Base-by-base conservation (phyloP, 2,888 invertebrate genomes). In the Limnephilus lunatus region DNA sequence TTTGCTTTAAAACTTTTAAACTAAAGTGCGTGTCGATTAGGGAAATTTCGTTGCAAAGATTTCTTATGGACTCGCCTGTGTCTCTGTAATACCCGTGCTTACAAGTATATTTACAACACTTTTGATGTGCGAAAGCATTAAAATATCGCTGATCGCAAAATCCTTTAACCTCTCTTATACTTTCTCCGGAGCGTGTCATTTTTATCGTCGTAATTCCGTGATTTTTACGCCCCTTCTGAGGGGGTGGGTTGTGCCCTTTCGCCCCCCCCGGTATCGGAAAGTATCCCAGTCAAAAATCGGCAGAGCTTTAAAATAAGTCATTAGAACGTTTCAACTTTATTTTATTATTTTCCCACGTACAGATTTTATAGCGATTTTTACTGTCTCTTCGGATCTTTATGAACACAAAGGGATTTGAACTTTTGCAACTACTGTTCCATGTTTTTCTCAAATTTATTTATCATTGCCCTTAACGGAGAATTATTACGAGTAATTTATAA, bases 261-360 rank as follows among this genome's bases (percentile, higher is more conserved):
- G 25, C 68, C 25, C 68, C 25, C 68, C 25, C 25, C 68, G 68
- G 25, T n/a, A n/a, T 68, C 68, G 68, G 68, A 25, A 25, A 68
- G 68, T 9, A 68, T n/a, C 68, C 30, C 35, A 86, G 44, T 86
- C 48, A 48, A 35, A 86, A 86, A 86, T 30, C 44, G 19, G n/a
- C 19, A 44, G 44, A 44, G 44, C 48, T 30, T 44, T 44, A 30
- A 48, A 44, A 48, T 44, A 44, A 44, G 86, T 44, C 86, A 83
- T 83, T 48, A 48, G 48, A 83, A 87, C 39, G 25, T 88, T 81
- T 88, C 48, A 30, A 35, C 48, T 83, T 89, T 48, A 81, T 92
- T 83, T 39, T 85, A 68, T 68, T 68, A 68, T 68, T 68, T 68
- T 68, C 2, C 68, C 68, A 68, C 68, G 68, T 68, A 68, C 68